Evolutionary conservation across 2,888 invertebrate species (phyloP).

Genomic region (Strigamia crassipes): DNA sequence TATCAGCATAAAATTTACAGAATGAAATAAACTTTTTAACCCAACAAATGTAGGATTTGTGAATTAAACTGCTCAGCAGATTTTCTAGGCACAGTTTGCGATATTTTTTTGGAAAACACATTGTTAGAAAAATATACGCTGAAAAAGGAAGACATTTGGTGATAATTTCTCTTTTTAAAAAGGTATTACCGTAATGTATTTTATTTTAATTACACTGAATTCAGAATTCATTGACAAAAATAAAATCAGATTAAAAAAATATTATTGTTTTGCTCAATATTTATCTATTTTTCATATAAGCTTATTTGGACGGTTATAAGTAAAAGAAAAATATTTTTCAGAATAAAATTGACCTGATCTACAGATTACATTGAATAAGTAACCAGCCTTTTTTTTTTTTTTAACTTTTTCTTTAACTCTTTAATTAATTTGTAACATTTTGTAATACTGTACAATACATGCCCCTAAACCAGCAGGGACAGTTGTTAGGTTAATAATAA

Average conservation of each 20-base stretch:
- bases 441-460: conserved; percentile 35
- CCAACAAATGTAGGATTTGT: background rate
- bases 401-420: too few species aligned
- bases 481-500: background rate
- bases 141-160: background rate
- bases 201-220: background rate
- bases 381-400: conserved; percentile 15
- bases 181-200: background rate
- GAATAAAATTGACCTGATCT: conserved; percentile 23
- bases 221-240: background rate
- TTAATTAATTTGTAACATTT: background rate
- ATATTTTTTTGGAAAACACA: background rate
- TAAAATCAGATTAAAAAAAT: background rate
- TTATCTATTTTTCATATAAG: background rate
- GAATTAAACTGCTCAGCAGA: background rate
- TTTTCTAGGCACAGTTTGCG: background rate
- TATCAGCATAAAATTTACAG: background rate
- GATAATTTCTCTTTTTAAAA: background rate
- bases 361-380: conserved; percentile 27
- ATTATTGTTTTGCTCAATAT: background rate
- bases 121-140: background rate
- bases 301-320: conserved; percentile 6
- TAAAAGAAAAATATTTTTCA: background rate
- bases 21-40: background rate
- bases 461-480: conserved; percentile 40